A percentile compares a stretch with the other conserved stretches of the same genome.
Evolutionary conservation across 2,888 invertebrate species (phyloP).

Genomic region (Chrysolina americana): DNA sequence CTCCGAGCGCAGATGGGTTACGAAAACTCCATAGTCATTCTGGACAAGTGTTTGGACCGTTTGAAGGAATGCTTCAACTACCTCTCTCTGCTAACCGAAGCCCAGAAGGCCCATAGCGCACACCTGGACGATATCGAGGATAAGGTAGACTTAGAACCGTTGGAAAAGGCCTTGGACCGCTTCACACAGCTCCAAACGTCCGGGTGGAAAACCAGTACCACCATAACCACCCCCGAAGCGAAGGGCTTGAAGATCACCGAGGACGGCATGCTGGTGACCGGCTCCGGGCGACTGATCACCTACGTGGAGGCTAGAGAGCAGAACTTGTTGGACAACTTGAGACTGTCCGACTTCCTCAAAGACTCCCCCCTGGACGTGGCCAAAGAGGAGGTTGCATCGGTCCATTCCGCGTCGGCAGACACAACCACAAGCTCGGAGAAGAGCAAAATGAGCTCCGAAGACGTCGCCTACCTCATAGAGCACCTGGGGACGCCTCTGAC

Average conservation of each 20-base stretch:
- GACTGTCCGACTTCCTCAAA: constrained; percentile 40
- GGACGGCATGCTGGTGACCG: constrained; percentile 61
- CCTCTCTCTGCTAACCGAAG: constrained; percentile 57
- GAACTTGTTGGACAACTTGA: constrained; percentile 61
- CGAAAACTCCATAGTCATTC: constrained; percentile 52
- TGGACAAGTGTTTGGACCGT: constrained; percentile 56
- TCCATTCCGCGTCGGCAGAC: background rate
- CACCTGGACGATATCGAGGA: constrained; percentile 45
- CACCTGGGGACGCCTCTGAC: constrained; percentile 66
- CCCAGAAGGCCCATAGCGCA: constrained; percentile 49
- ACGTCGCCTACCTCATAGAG: constrained; percentile 66
- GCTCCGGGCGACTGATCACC: constrained; percentile 60
- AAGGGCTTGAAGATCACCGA: constrained; percentile 61
- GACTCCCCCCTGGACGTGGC: background rate
- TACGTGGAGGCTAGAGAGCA: constrained; percentile 60
- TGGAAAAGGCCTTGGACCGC: constrained; percentile 54
- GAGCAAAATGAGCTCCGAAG: constrained; percentile 61
- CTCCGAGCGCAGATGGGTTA: constrained; percentile 58
- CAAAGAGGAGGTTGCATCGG: constrained; percentile 10
- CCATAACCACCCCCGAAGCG: constrained; percentile 51
- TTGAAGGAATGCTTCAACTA: constrained; percentile 54
- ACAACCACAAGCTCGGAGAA: constrained; percentile 10
- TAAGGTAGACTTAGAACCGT: constrained; percentile 49
- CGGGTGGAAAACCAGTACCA: constrained; percentile 54
- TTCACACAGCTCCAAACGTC: constrained; percentile 54